These are phyloP conservation scores for Mohoua ochrocephala DNA, from an alignment of 2,113 vertebrate species.

Conservation along the genomic window DNA sequence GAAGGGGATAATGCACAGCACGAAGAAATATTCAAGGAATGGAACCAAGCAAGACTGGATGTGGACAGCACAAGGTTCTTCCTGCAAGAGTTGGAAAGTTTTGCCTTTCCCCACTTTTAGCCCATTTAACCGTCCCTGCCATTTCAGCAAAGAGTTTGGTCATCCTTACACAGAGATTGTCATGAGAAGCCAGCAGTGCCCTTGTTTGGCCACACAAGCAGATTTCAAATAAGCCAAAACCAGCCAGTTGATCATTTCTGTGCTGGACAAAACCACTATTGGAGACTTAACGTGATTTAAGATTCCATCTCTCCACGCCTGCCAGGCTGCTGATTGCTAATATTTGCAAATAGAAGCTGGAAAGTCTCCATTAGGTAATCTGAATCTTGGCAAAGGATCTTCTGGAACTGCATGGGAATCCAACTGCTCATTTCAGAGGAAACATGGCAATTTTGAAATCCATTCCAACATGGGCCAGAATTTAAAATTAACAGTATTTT, in stretches of 20 bases:
- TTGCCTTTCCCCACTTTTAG: neutral
- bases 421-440: neutral
- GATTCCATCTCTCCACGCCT: neutral
- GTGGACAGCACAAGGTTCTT: neutral
- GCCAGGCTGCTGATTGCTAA: neutral
- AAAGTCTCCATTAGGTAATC: neutral
- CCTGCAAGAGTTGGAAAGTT: neutral
- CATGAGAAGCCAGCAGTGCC: neutral
- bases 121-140: neutral
- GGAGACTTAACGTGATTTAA: neutral
- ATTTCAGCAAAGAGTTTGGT: neutral
- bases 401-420: neutral
- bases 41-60: neutral
- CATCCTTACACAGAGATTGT: no score
- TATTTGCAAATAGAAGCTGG: constrained; percentile 11
- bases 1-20: neutral
- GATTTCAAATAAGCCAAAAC: neutral
- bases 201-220: neutral
- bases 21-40: neutral
- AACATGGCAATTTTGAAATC: neutral
- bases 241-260: neutral
- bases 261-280: neutral
- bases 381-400: neutral
- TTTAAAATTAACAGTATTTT: neutral
- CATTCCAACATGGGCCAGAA: neutral